These are phyloP conservation scores for Barypeithes pellucidus DNA, from an alignment of 2,888 invertebrate species.

Conservation along the genomic window DNA sequence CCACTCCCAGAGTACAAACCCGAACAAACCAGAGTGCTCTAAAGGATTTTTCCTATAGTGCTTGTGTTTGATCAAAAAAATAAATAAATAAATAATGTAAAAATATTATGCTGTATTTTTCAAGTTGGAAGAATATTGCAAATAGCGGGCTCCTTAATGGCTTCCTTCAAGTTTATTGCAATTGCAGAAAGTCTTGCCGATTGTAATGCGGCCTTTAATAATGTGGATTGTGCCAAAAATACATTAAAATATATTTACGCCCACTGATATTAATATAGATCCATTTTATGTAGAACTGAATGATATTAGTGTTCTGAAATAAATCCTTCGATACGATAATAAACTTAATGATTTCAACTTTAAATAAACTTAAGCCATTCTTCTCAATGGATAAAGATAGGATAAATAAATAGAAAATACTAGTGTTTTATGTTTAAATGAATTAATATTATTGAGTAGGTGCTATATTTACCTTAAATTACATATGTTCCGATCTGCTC, in stretches of 20 bases:
- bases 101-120: no score
- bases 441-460: background rate
- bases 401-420: slow-evolving; percentile 8
- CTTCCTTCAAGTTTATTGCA: no score
- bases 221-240: slow-evolving; percentile 7
- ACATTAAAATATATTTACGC: slow-evolving; percentile 12
- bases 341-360: slow-evolving; percentile 4
- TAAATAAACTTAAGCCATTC: slow-evolving; percentile 10
- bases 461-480: background rate
- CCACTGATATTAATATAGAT: slow-evolving; percentile 2
- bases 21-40: no score
- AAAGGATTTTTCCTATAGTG: no score
- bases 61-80: no score
- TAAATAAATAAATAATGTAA: no score
- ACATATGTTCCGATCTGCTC: no score
- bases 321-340: slow-evolving; percentile 6
- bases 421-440: background rate
- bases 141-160: no score
- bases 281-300: slow-evolving; percentile 17
- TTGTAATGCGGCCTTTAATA: no score
- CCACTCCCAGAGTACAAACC: no score
- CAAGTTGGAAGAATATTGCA: no score
- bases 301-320: slow-evolving; percentile 15
- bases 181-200: no score
- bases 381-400: background rate